Conservation (phyloP, 2,797 vertebrate genomes). For the Malurus splendens region DNA sequence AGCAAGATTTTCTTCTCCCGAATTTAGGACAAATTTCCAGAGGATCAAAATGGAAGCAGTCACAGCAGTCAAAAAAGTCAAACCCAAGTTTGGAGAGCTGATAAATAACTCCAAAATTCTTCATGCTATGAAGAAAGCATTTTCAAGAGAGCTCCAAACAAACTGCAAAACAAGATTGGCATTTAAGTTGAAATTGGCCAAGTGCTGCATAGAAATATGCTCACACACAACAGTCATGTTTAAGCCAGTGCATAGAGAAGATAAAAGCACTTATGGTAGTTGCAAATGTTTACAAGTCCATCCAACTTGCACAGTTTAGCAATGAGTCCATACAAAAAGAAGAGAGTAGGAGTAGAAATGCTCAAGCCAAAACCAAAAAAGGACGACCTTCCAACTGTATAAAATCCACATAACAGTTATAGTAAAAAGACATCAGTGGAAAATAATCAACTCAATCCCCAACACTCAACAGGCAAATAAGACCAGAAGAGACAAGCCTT, state of each 20-base stretch:
- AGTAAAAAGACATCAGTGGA: constrained; percentile 70
- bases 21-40: constrained; percentile 59
- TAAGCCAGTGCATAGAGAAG: constrained; percentile 97
- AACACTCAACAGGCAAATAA: constrained; percentile 68
- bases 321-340: constrained; percentile 71
- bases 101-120: constrained; percentile 31
- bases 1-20: constrained; percentile 56
- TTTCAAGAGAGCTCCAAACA: constrained; percentile 55
- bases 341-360: constrained; percentile 38
- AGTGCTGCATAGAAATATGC: constrained; percentile 91
- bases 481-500: constrained; percentile 70
- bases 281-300: constrained; percentile 85
- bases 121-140: constrained; percentile 67
- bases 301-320: constrained; percentile 78
- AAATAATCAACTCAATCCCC: constrained; percentile 57
- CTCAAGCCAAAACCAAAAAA: constrained; percentile 47
- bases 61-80: constrained; percentile 40
- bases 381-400: constrained; percentile 57
- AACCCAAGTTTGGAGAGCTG: constrained; percentile 26
- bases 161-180: constrained; percentile 58
- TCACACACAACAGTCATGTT: constrained; percentile 92
- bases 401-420: constrained; percentile 64
- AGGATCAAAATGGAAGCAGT: constrained; percentile 55
- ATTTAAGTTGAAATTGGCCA: constrained; percentile 67
- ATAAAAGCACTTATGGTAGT: constrained; percentile 99